Evolutionary conservation across 2,888 invertebrate genomes (phyloP).

Genomic region (Andrena minutula): DNA sequence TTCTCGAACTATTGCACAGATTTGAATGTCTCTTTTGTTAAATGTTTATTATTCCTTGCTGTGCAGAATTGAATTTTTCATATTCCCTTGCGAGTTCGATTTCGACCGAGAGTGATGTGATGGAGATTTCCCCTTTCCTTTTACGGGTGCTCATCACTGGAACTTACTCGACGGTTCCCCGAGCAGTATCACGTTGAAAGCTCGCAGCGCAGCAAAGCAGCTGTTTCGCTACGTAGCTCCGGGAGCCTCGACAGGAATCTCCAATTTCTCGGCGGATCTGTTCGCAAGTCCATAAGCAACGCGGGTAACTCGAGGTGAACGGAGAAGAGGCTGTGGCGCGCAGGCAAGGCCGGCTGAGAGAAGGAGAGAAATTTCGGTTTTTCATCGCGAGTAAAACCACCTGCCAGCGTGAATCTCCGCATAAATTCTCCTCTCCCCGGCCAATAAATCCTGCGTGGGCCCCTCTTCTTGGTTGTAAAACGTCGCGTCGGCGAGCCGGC

Average conservation of each 20-base stretch:
- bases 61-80: no score
- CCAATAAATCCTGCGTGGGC: slow-evolving; percentile 79
- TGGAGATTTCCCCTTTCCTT: no score
- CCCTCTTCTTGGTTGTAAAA: slow-evolving; percentile 76
- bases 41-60: no score
- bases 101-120: neutral
- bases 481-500: slow-evolving; percentile 69
- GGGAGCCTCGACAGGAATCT: slow-evolving; percentile 20
- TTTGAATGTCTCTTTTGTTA: no score
- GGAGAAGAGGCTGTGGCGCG: slow-evolving; percentile 1
- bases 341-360: slow-evolving; percentile 9
- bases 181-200: neutral
- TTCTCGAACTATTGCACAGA: no score
- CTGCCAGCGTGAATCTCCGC: slow-evolving; percentile 77
- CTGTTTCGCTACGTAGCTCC: neutral
- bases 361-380: slow-evolving; percentile 67
- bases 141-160: no score
- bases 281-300: slow-evolving; percentile 8
- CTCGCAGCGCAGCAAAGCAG: neutral
- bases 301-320: slow-evolving; percentile 35
- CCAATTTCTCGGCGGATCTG: slow-evolving; percentile 29
- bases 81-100: neutral
- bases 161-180: neutral
- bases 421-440: slow-evolving; percentile 76
- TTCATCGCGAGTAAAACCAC: slow-evolving; percentile 70